phyloP scores from a whole-genome alignment of 2,888 invertebrate species.

The Cynaeus angustus region DNA sequence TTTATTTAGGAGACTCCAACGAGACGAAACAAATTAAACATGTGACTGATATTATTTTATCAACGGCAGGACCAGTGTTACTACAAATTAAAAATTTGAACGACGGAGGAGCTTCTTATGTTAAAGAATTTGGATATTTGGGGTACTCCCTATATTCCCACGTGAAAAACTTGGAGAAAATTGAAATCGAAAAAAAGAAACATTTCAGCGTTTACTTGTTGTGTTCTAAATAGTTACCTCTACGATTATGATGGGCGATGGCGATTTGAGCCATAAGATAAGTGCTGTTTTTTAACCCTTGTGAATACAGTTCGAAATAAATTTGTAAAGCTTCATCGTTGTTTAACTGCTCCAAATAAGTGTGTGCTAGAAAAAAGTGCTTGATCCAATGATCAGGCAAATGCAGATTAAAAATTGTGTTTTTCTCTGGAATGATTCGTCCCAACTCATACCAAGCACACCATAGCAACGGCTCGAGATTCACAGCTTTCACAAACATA shows the following conservation, averaged over 20 bases:
- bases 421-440: constrained; percentile 82
- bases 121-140: constrained; percentile 62
- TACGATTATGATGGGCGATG: constrained; percentile 91
- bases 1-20: constrained; percentile 39
- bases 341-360: constrained; percentile 90
- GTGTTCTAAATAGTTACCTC: constrained; percentile 76
- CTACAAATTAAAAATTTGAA: constrained; percentile 52
- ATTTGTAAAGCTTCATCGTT: constrained; percentile 92
- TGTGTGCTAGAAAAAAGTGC: constrained; percentile 92
- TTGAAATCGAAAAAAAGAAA: constrained; percentile 51
- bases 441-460: constrained; percentile 96
- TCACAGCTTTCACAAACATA: constrained; percentile 85
- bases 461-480: constrained; percentile 91
- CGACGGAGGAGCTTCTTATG: constrained; percentile 58
- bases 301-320: constrained; percentile 83
- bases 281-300: constrained; percentile 90
- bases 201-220: constrained; percentile 39
- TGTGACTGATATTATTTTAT: constrained; percentile 59
- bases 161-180: constrained; percentile 62
- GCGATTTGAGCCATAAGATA: constrained; percentile 95
- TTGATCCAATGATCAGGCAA: constrained; percentile 96
- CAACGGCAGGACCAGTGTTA: constrained; percentile 58
- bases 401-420: constrained; percentile 79
- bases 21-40: constrained; percentile 58
- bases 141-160: constrained; percentile 61